phyloP scores from a whole-genome alignment of 2,113 vertebrate genomes.

The Hassar affinis region DNA sequence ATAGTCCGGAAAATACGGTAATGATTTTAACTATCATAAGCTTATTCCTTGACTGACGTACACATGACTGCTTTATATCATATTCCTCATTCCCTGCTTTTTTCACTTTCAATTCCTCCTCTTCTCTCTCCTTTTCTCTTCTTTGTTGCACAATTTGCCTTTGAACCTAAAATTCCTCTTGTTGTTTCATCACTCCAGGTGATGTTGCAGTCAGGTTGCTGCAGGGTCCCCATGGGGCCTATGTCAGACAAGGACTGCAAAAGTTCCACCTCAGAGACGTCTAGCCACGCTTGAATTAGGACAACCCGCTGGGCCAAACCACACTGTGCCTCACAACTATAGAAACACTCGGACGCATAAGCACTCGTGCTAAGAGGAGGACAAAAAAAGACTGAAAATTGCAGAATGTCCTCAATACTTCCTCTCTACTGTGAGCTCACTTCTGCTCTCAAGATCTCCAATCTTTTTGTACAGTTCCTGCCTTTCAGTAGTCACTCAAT shows the following conservation, averaged over 20 bases:
- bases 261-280: conserved; percentile 44
- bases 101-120: conserved; percentile 12
- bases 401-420: neutral
- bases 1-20: too few species aligned
- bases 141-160: neutral
- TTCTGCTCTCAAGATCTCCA: neutral
- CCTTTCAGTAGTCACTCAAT: neutral
- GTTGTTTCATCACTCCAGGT: conserved; percentile 13
- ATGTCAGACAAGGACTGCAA: conserved; percentile 16
- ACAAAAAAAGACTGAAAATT: conserved; percentile 19
- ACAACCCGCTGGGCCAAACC: conserved; percentile 60
- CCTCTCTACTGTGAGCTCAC: neutral
- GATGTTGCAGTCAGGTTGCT: conserved; percentile 25
- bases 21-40: neutral
- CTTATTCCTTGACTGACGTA: neutral
- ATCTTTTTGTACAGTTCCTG: neutral
- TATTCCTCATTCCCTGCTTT: neutral
- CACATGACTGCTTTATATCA: neutral
- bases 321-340: conserved; percentile 54
- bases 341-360: conserved; percentile 1
- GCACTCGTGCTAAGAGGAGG: neutral
- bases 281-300: conserved; percentile 49
- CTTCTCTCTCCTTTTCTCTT: neutral
- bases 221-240: conserved; percentile 23
- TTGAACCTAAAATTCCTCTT: neutral